Base-by-base conservation (phyloP, 37 sponge, comb jelly and placozoan genomes). In the Geodia barretti region DNA sequence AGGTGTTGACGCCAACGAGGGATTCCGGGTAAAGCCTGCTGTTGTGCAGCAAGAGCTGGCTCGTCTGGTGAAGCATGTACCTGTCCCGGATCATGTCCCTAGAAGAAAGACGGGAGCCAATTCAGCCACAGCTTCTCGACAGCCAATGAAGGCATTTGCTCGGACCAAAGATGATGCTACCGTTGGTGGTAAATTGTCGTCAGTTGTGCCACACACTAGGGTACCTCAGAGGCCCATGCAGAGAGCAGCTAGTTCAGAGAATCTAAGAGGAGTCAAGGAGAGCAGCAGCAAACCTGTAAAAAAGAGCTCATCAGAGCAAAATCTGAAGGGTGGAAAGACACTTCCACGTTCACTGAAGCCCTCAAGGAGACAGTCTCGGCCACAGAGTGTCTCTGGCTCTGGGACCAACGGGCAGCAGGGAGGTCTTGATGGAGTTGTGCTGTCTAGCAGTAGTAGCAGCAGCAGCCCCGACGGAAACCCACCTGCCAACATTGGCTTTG, bases 71-170 rank as follows among this genome's bases (percentile, higher is more conserved):
- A 23, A 67, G 7, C n/a, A n/a, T n/a, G 58, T 35, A 3, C 71
- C 84, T 0, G 36, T 62, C 34, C 66, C 39, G 24, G 54, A 64
- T 14, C 54, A 47, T 7, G 11, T 47, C 5, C 9, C 54, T 9
- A 77, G 62, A 23, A 31, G 79, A 41, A 70, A 39, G 8, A 7
- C 69, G 21, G 32, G 37, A 1, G 31, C 26, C 5, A 1, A 25
- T 1, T 33, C 38, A 17, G 23, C 28, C n/a, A 47, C 67, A 0
- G 54, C 34, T 29, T 33, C 62, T 0, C 41, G 76, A 25, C 81
- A 76, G 40, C 80, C 80, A 24, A 37, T 86, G 67, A 76, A 76
- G 63, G 87, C 87, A 19, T 85, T 78, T 72, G 78, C 77, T 68
- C 54, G 54, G 54, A 65, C 62, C 5, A 74, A 80, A 36, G 76